Evolutionary conservation across 1,140 invertebrate genomes (phyloP), one percentile per base, ranked within the genome.

Genomic region (Drosophila sucinea): DNA sequence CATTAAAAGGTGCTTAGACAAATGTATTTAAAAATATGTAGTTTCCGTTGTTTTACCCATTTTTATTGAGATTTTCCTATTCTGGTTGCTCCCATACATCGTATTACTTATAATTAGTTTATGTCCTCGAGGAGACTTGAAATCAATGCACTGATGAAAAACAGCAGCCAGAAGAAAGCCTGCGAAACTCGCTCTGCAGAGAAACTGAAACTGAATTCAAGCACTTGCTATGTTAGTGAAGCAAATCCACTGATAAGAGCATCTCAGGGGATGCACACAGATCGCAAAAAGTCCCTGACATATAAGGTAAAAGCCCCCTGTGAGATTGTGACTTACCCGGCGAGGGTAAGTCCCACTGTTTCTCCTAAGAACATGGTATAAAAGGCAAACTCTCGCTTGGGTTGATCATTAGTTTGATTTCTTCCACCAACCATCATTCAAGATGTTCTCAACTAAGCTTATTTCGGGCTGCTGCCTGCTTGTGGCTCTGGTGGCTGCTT

Each of bases 401-500:
- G 41, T 6, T 25, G 2, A 3, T 0, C 40, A 62, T 71, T 70
- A 85, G 82, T 86, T 81, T 11, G 1, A 41, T 41, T 76, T 32
- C 4, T 29, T 23, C n/a, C 44, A 7, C 5, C n/a, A 23, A 3
- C 8, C 40, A 61, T 38, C 29, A 0, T 17, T 17, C 17, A 81
- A 72, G 74, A 85, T 85, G 82, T 71, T 35, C 27, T 55, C n/a
- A 35, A 67, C 56, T 1, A 33, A 78, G 55, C 11, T 81, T 2
- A 29, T 86, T 2, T 7, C 73, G 2, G 60, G 35, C 66, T 65
- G 64, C 17, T 77, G 79, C 7, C 41, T 83, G 23, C 35, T 38
- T 38, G 7, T 55, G 27, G 69, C 69, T 17, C 27, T 79, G 0
- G 64, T 35, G 7, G 41, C 73, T 1, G 70, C 63, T n/a, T 64